These are phyloP conservation scores for Musca domestica DNA, from an alignment of 1,140 invertebrate species.

Conservation along the genomic window DNA sequence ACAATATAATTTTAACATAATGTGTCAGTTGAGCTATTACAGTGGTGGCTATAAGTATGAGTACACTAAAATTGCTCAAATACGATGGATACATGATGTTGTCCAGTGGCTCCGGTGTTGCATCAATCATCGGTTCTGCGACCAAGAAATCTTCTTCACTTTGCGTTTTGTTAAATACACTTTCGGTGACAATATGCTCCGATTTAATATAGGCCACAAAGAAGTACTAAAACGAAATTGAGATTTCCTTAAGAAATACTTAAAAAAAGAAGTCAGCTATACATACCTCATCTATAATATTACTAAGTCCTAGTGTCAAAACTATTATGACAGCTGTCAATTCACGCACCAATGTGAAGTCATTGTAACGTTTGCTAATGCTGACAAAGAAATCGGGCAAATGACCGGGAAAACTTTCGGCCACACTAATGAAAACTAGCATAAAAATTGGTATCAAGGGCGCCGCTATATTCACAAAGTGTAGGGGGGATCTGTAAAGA, in stretches of 20 bases:
- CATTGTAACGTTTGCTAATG: constrained; percentile 58
- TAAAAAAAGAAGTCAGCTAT: too few species aligned
- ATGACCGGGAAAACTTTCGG: constrained; percentile 57
- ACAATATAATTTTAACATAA: constrained; percentile 65
- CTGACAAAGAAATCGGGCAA: constrained; percentile 54
- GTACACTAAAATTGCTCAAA: constrained; percentile 68
- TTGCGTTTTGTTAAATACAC: constrained; percentile 45
- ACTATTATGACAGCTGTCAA: constrained; percentile 59
- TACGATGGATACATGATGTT: constrained; percentile 68
- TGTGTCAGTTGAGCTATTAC: constrained; percentile 73
- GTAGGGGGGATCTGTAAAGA: constrained; percentile 38
- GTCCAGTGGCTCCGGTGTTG: neutral
- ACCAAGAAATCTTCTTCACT: constrained; percentile 19
- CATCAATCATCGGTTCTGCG: constrained; percentile 6
- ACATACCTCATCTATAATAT: constrained; percentile 62
- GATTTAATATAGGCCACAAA: constrained; percentile 48
- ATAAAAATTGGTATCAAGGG: constrained; percentile 55
- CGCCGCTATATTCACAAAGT: constrained; percentile 55
- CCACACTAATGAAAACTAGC: constrained; percentile 56
- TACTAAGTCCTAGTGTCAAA: constrained; percentile 59
- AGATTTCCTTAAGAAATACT: neutral
- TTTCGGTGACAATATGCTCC: constrained; percentile 46
- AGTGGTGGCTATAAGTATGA: constrained; percentile 68
- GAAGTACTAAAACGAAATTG: constrained; percentile 38
- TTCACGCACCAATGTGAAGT: constrained; percentile 58